These are phyloP conservation scores for Psittacula derbiana DNA, from an alignment of 2,797 vertebrate genomes.

Conservation along the genomic window DNA sequence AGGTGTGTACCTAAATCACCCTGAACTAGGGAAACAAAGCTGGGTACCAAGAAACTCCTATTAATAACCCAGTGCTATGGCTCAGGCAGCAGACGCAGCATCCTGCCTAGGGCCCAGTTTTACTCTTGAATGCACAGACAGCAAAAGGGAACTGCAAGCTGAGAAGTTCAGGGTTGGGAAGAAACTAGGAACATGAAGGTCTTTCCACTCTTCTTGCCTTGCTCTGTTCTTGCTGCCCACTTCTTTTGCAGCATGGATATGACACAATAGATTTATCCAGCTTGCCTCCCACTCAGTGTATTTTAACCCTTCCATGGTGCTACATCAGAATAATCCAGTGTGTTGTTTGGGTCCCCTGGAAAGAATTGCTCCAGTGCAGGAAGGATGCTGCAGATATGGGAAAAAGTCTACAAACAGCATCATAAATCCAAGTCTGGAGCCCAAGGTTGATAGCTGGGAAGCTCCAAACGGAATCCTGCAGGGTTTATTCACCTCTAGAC, in stretches of 20 bases:
- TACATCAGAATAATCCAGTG: neutral
- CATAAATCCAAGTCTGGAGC: neutral
- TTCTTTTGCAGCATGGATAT: neutral
- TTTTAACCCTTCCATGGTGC: neutral
- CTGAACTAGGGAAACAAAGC: neutral
- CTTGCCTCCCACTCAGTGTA: accelerated
- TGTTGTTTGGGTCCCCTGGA: neutral
- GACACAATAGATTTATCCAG: neutral
- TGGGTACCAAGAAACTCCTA: neutral
- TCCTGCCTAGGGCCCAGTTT: neutral
- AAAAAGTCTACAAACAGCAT: neutral
- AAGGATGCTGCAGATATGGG: neutral
- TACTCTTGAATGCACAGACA: neutral
- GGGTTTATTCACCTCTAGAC: neutral
- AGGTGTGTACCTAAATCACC: neutral
- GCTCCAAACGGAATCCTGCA: neutral
- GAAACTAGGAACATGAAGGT: neutral
- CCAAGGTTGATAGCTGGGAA: neutral
- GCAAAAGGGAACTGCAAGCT: neutral
- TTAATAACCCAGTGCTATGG: neutral
- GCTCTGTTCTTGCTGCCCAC: neutral
- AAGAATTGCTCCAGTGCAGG: neutral
- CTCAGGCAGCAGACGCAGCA: neutral
- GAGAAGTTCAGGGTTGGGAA: neutral
- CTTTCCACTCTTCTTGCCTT: neutral